Base-by-base conservation (phyloP, 2,888 invertebrate genomes). In the Antheraea assamensis region DNA sequence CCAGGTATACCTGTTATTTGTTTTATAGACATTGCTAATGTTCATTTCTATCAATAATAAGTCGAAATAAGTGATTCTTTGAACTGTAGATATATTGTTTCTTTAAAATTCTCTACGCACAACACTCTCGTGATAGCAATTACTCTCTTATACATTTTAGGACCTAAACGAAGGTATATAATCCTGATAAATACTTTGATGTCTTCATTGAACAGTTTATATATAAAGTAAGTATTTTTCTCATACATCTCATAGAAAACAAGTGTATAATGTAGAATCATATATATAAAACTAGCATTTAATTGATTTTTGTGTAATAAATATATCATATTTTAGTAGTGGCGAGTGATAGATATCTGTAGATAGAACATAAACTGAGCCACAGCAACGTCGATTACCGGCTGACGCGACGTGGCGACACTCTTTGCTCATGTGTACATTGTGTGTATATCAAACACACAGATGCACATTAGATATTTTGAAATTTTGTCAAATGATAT, bases 41-140 rank as follows among this genome's bases (percentile, higher is more conserved):
- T 35, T 71, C 24, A 15, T 74, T 71, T 74, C 72, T 72, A 72
- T 49, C 42, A 70, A 61, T 71, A 52, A 30, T 66, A 71, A 58
- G 47, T 70, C 49, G 72, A 70, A 31, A 70, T 24, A 31, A 47
- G 72, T 71, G 61, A 52, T 49, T 87, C 83, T 87, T 86, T 77
- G 78, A 83, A 86, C 81, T 58, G 87, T 92, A 92, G 84, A 89
- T 92, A 90, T 82, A 80, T 80, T 86, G 81, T 76, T 85, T 88
- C 88, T 86, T 82, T 86, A 87, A 90, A 90, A 85, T 85, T 86
- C 87, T 92, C 92, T 91, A 93, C 93, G 93, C 93, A 93, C 93
- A 93, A 92, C 90, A 87, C 81, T 89, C 88, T 91, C 89, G 90
- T 92, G 90, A 91, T 92, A 91, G 85, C 77, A 75, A 84, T 82